These are phyloP conservation scores for Dipodomys stephensi DNA, from an alignment of 2,113 vertebrate genomes.

Conservation along the genomic window DNA sequence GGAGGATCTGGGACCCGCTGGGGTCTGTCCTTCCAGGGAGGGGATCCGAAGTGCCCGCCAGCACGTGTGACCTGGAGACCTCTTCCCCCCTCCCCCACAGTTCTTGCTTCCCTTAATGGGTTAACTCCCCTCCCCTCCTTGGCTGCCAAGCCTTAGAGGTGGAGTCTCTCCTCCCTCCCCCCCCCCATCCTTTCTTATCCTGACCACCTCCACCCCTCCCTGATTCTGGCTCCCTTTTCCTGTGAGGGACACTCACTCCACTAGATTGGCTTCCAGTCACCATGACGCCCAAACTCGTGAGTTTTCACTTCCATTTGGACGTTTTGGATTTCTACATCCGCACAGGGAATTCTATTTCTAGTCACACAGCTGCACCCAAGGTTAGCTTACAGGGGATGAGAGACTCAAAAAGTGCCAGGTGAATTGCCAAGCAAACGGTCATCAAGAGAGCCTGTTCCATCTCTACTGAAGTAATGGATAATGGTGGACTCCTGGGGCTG, in stretches of 20 bases:
- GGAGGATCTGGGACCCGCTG: not conserved
- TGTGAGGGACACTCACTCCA: not conserved
- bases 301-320: no score
- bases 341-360: conserved; percentile 4
- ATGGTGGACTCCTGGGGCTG: not conserved
- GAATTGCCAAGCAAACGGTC: not conserved
- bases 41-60: not conserved
- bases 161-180: not conserved
- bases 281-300: not conserved
- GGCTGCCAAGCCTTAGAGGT: not conserved
- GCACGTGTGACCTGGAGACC: not conserved
- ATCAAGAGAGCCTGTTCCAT: not conserved
- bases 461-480: not conserved
- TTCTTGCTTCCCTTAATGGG: not conserved
- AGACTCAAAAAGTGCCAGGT: not conserved
- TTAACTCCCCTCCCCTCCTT: not conserved
- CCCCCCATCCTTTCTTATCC: not conserved
- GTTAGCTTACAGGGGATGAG: not conserved
- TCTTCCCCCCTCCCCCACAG: no score
- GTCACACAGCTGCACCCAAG: not conserved
- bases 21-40: not conserved
- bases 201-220: not conserved
- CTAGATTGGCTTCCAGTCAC: not conserved
- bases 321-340: not conserved
- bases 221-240: not conserved